These are phyloP conservation scores for Subacronicta megacephala DNA, from an alignment of 2,888 invertebrate species.

Conservation along the genomic window DNA sequence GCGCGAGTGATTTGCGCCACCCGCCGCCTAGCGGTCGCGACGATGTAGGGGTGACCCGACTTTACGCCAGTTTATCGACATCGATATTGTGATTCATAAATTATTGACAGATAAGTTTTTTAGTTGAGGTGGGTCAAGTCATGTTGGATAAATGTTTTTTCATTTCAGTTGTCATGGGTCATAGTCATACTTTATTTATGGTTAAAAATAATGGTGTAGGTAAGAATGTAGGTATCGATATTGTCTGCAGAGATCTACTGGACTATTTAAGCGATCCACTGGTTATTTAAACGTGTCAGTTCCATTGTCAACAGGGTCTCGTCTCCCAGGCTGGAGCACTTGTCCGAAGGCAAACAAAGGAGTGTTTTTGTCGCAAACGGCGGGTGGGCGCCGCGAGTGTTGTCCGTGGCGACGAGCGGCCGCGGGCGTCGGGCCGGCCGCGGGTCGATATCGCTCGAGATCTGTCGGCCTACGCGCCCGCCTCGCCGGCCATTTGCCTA, in stretches of 20 bases:
- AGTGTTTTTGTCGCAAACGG: conserved; percentile 86
- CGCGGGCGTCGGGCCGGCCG: conserved; percentile 68
- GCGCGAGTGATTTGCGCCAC: conserved; percentile 89
- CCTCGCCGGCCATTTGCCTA: conserved; percentile 89
- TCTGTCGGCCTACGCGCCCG: conserved; percentile 87
- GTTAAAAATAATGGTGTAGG: background rate
- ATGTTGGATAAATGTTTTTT: background rate
- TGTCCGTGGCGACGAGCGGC: conserved; percentile 82
- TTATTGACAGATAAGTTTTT: conserved; percentile 23
- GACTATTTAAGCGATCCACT: conserved; percentile 32
- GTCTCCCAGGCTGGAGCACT: conserved; percentile 51
- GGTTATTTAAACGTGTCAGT: conserved; percentile 53
- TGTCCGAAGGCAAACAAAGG: conserved; percentile 83
- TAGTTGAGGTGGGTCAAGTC: conserved; percentile 32
- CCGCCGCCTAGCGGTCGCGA: conserved; percentile 83
- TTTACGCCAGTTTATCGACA: conserved; percentile 60
- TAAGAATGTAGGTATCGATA: conserved; percentile 7
- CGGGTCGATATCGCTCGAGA: conserved; percentile 88
- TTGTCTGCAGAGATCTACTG: conserved; percentile 7
- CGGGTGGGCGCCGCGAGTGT: conserved; percentile 81
- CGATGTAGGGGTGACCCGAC: conserved; percentile 69
- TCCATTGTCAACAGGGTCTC: conserved; percentile 53
- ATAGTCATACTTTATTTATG: too few species aligned
- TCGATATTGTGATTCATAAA: conserved; percentile 60
- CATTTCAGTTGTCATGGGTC: conserved; percentile 5